Base-by-base conservation (phyloP, 1,140 invertebrate genomes). In the Battus philenor region DNA sequence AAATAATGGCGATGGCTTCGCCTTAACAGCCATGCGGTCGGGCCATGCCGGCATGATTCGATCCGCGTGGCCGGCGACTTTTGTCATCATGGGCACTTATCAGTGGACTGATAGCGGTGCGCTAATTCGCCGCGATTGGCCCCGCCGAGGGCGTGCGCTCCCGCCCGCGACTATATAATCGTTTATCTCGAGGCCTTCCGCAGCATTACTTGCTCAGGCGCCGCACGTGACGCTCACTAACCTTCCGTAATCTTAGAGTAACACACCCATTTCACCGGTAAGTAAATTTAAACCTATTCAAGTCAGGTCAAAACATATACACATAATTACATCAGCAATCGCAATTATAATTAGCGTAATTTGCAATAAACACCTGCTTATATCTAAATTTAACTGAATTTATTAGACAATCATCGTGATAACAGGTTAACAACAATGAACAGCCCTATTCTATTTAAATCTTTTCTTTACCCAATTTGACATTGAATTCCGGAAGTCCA, bases 151-250 rank as follows among this genome's bases (percentile, higher is more conserved):
- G 76, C 68, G 74, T 80, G 76, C 57, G 53, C 49, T 62, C 38
- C 62, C 62, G 61, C 68, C 68, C 52, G 54, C 54, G 5, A 49
- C 57, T 80, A 81, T 83, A 83, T 60, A 80, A 71, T 54, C 38
- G 31, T 33, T 50, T 44, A 29, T 50, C 50, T 26, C 33, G 26
- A 29, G 20, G 53, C 17, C n/a, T 49, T 16, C 20, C 36, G 27
- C 44, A 69, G 68, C 74, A 81, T 72, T 74, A 49, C 50, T 57
- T 64, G 66, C 67, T 66, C 60, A 47, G 41, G 50, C 56, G 53
- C 41, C 50, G 50, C 63, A 57, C 63, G 67, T 66, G 64, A 57
- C 65, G 64, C 57, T 57, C 66, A 48, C 43, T 51, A 44, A 45
- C 20, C 47, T 41, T 17, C 5, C 38, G 6, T 41, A 41, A 41